These are phyloP conservation scores for Drosophila pseudoananassae DNA, from an alignment of 1,140 invertebrate species.

Conservation along the genomic window DNA sequence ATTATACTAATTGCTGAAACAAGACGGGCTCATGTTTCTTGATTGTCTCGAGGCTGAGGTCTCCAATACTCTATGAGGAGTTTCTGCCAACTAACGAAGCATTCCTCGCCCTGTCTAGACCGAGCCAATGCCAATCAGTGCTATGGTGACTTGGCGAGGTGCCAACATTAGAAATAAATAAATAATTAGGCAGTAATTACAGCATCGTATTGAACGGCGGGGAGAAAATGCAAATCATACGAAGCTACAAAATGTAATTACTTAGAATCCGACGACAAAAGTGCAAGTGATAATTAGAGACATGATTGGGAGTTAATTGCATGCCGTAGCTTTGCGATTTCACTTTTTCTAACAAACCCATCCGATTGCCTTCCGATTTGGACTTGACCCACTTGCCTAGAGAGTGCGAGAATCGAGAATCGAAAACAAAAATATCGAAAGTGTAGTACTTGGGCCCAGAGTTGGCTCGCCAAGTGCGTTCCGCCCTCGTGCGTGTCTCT, in stretches of 20 bases:
- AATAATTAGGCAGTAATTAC: slow-evolving; percentile 33
- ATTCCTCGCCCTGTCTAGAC: slow-evolving; percentile 40
- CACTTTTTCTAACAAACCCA: slow-evolving; percentile 65
- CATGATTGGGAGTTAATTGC: slow-evolving; percentile 75
- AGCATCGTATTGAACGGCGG: slow-evolving; percentile 16
- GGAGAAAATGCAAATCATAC: slow-evolving; percentile 48
- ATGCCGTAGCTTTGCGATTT: slow-evolving; percentile 59
- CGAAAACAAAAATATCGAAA: slow-evolving; percentile 35
- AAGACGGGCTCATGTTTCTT: background rate
- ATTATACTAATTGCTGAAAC: background rate
- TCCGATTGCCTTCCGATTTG: slow-evolving; percentile 34
- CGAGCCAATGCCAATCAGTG: slow-evolving; percentile 34
- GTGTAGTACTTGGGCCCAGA: slow-evolving; percentile 34
- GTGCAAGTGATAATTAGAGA: slow-evolving; percentile 70
- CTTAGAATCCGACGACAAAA: slow-evolving; percentile 59
- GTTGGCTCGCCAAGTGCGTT: slow-evolving; percentile 52
- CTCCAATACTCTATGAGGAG: background rate
- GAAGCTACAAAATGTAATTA: slow-evolving; percentile 42
- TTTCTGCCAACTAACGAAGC: slow-evolving; percentile 17
- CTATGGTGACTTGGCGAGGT: slow-evolving; percentile 22
- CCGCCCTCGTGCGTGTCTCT: slow-evolving; percentile 66
- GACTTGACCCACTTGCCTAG: slow-evolving; percentile 69
- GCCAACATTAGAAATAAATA: slow-evolving; percentile 37
- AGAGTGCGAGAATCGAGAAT: slow-evolving; percentile 53
- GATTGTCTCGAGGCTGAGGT: background rate